Evolutionary conservation across 2,888 invertebrate species (phyloP).

Genomic region (Lepidocyrtinus sp.): DNA sequence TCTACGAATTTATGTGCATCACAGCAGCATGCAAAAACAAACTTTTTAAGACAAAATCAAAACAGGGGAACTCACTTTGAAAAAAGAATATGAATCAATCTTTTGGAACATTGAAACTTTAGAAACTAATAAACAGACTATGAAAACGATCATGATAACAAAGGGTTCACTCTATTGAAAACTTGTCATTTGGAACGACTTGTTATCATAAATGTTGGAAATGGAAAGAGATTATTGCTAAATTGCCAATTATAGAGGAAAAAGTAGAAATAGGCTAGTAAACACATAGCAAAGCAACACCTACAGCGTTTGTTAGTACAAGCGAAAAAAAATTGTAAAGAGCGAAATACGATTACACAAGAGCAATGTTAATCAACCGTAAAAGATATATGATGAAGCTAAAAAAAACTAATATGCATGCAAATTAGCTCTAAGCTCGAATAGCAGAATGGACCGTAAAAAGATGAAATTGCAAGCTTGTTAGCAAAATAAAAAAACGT

Average conservation of each 20-base stretch:
- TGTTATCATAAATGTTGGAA: constrained; percentile 28
- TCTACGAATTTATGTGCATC: constrained; percentile 17
- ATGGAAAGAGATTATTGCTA: constrained; percentile 60
- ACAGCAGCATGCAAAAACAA: constrained; percentile 29
- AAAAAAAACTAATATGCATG: constrained; percentile 15
- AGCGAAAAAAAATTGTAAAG: background rate
- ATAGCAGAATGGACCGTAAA: background rate
- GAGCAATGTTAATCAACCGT: background rate
- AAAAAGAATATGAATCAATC: background rate
- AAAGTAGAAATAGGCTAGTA: constrained; percentile 20
- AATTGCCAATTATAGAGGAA: constrained; percentile 56
- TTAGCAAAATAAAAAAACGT: background rate
- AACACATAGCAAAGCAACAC: background rate
- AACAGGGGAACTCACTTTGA: background rate
- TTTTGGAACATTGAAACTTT: background rate
- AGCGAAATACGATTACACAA: constrained; percentile 13
- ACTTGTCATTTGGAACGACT: constrained; percentile 8
- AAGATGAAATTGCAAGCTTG: constrained; percentile 9
- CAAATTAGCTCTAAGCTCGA: constrained; percentile 8
- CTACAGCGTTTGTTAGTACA: background rate
- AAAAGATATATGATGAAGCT: constrained; percentile 5
- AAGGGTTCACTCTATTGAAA: constrained; percentile 3
- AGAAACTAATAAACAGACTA: constrained; percentile 1
- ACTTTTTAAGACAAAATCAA: background rate
- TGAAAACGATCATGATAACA: constrained; percentile 3